Evolutionary conservation across 2,797 vertebrate species (phyloP), one percentile per base, ranked within the genome.

Genomic region (Diglossa cyanea): DNA sequence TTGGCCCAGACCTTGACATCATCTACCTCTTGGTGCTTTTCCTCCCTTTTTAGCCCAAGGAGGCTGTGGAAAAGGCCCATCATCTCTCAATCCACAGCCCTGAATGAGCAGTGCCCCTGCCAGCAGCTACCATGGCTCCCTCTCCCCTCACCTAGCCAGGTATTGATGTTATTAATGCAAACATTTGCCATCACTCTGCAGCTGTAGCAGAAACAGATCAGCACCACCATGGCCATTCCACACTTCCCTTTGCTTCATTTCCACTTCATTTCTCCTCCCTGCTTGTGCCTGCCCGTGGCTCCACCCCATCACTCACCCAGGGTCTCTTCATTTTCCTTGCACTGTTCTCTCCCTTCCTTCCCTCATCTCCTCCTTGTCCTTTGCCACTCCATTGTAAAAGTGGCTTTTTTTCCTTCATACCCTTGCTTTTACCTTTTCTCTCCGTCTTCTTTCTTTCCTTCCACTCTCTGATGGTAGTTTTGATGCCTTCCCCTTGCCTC

Each of bases 371-470:
- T 86, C 70, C 74, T 86, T 90, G 89, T 93, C 73, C 87, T 90
- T 74, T 80, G 53, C 51, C 45, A 82, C 63, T 23, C 67, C 65
- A 21, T 55, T 80, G 26, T 88, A 85, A 44, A 66, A 81, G 72
- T 48, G 60, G 17, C 21, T 47, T 95, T 85, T 71, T 68, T 71
- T 61, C 13, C 62, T 75, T 90, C 31, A 65, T 89, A 83, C 68
- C 33, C 31, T 90, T 65, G 53, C 45, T 91, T 95, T 95, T 92
- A 89, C 88, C 61, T 90, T 85, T 89, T 58, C 58, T 90, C 23
- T 26, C 20, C 12, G 6, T 70, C 71, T 85, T 83, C 68, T 88
- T 86, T 63, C 80, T 75, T 87, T 57, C 65, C n/a, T 86, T 80
- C 79, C 53, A 50, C 68, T 88, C 54, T 68, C 67, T 70, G 48